Conservation (phyloP, 1,140 invertebrate species). For the Ephestia elutella region DNA sequence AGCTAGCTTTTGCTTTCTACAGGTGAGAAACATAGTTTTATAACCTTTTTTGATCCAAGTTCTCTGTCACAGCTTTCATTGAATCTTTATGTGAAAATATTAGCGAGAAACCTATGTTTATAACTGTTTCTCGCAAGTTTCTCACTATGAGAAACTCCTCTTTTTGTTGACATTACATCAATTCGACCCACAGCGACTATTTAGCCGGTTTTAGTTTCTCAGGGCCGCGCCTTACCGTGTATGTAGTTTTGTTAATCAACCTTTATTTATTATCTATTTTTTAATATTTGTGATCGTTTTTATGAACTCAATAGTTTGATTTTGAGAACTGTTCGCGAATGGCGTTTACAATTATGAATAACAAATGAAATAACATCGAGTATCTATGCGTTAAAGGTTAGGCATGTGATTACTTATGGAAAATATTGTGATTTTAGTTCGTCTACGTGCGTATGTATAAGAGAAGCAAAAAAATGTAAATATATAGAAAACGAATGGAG, state of each 20-base stretch:
- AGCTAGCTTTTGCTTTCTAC: too few relatives aligned
- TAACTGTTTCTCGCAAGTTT: neutral
- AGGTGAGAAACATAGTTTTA: too few relatives aligned
- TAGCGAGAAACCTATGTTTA: neutral
- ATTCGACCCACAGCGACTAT: neutral
- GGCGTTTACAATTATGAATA: conserved; percentile 2
- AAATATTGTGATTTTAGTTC: conserved; percentile 38
- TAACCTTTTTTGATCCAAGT: too few relatives aligned
- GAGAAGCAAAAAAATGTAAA: conserved; percentile 56
- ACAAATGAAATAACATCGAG: conserved; percentile 2
- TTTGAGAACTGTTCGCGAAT: neutral
- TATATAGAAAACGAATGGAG: conserved; percentile 54
- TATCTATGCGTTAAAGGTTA: neutral
- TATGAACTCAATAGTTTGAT: conserved; percentile 9
- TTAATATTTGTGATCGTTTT: conserved; percentile 33
- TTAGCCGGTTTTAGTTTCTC: conserved; percentile 7
- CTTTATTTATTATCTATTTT: conserved; percentile 36
- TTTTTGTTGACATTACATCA: neutral
- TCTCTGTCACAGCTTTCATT: too few relatives aligned
- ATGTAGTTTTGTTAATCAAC: conserved; percentile 26
- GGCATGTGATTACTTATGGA: conserved; percentile 30
- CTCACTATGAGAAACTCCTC: neutral
- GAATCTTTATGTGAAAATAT: neutral
- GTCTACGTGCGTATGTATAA: conserved; percentile 25
- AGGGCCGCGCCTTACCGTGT: conserved; percentile 24